These are phyloP conservation scores for Calypte anna DNA, from an alignment of 2,113 vertebrate genomes.

Conservation along the genomic window DNA sequence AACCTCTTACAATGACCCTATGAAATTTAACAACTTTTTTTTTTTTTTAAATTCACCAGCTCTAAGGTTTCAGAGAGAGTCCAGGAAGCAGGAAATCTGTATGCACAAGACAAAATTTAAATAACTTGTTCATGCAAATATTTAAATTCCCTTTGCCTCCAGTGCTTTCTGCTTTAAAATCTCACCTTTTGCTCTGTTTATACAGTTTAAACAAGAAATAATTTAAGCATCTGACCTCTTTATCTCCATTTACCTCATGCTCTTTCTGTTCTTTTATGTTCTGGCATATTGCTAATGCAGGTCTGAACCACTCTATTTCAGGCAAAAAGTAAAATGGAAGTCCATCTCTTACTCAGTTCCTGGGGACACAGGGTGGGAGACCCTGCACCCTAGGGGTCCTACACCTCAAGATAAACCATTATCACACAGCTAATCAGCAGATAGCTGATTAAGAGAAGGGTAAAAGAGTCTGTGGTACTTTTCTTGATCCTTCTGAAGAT, in stretches of 20 bases:
- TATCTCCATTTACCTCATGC: neutral
- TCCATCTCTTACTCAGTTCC: neutral
- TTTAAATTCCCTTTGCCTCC: neutral
- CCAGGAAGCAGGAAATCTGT: neutral
- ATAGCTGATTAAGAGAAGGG: neutral
- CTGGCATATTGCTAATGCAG: neutral
- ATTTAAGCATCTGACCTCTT: neutral
- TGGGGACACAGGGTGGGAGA: fast-evolving
- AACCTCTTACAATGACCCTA: neutral
- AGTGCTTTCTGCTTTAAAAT: neutral
- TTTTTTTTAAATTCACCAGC: fast-evolving
- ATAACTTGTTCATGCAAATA: neutral
- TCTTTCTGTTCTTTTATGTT: neutral
- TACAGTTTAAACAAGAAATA: neutral
- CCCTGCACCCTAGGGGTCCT: neutral
- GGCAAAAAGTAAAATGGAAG: neutral
- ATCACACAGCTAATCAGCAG: fast-evolving
- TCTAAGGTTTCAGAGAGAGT: neutral
- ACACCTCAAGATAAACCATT: neutral
- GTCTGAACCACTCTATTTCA: neutral
- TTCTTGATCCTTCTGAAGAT: neutral
- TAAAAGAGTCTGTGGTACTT: neutral
- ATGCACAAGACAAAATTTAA: neutral
- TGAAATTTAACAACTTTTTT: neutral
- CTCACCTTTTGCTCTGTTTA: neutral